Base-by-base conservation (phyloP, 2,113 vertebrate genomes). In the Urocynchramus pylzowi region DNA sequence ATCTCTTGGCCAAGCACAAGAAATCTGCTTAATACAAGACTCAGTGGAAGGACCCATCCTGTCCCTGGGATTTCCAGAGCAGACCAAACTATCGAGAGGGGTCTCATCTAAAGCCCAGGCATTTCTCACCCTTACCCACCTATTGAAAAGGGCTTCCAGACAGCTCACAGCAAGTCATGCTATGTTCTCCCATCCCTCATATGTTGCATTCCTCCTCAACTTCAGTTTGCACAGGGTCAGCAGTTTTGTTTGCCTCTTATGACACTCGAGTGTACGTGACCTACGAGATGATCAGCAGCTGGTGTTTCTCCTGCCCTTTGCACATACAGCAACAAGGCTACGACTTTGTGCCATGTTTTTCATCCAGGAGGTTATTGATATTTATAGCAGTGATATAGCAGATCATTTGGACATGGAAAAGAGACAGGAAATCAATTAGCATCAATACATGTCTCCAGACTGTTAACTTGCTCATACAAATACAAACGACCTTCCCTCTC, bases 391-490 rank as follows among this genome's bases (percentile, higher is more conserved):
- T 77, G 59, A 95, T 92, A 87, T 11, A 94, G 87, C 81, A 94
- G 87, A 95, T 91, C 93, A 88, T 93, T 78, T 86, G 85, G 83
- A 94, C 85, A 91, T 86, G 85, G 70, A 56, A 93, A 94, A 77
- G 75, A 84, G 95, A 74, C 87, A 75, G 84, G 64, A 90, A 94
- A 91, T 96, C 95, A 93, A 80, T 95, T 81, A 91, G 31, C 75
- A 64, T 74, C 15, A 0, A 86, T 59, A 76, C 42, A 41, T 31
- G 50, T 80, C 82, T 91, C 42, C 79, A 84, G 64, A 90, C 52
- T 28, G 41, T 60, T 94, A 91, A 86, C 73, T 59, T 71, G 52
- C 79, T 94, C 52, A 14, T 74, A 77, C 76, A 84, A 77, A 93
- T 26, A 85, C 56, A 73, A 85, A 87, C 0, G 11, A 90, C 85